These are phyloP conservation scores for Philereme transversata DNA, from an alignment of 2,888 invertebrate species.

Conservation along the genomic window DNA sequence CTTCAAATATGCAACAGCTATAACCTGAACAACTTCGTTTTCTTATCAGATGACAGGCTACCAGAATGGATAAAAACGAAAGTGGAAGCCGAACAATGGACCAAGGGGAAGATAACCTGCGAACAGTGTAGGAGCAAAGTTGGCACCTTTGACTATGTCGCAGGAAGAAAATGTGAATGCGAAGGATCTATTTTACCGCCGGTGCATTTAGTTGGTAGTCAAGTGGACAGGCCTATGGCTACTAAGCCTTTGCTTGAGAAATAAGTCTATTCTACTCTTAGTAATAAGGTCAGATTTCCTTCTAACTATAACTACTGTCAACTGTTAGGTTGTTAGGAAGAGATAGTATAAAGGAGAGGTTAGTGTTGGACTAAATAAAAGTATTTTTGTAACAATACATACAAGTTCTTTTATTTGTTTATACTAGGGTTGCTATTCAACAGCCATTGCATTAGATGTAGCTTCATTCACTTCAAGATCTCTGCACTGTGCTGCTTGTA, in stretches of 20 bases:
- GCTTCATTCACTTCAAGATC: slow-evolving; percentile 85
- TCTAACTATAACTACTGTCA: no score
- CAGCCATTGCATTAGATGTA: slow-evolving; percentile 57
- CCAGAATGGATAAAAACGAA: slow-evolving; percentile 82
- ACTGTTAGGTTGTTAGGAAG: no score
- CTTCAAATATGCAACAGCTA: slow-evolving; percentile 58
- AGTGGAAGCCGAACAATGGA: slow-evolving; percentile 85
- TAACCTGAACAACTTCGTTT: slow-evolving; percentile 67
- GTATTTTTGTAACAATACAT: slow-evolving; percentile 19
- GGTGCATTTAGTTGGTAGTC: slow-evolving; percentile 85
- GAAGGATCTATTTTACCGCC: slow-evolving; percentile 79
- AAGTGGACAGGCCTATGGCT: slow-evolving; percentile 81
- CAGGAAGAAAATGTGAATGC: slow-evolving; percentile 86
- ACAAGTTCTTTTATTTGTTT: slow-evolving; percentile 25
- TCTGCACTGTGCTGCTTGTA: slow-evolving; percentile 92
- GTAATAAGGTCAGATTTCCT: no score
- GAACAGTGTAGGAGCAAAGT: slow-evolving; percentile 84
- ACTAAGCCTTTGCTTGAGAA: slow-evolving; percentile 6
- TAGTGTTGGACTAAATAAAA: slow-evolving; percentile 6
- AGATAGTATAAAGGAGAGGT: no score
- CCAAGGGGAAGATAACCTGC: slow-evolving; percentile 87
- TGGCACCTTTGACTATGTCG: slow-evolving; percentile 87
- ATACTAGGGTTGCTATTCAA: slow-evolving; percentile 55
- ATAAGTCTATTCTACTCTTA: neutral
- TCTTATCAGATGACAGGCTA: slow-evolving; percentile 81